phyloP scores from a whole-genome alignment of 2,113 vertebrate species.

The Bujurquina vittata region DNA sequence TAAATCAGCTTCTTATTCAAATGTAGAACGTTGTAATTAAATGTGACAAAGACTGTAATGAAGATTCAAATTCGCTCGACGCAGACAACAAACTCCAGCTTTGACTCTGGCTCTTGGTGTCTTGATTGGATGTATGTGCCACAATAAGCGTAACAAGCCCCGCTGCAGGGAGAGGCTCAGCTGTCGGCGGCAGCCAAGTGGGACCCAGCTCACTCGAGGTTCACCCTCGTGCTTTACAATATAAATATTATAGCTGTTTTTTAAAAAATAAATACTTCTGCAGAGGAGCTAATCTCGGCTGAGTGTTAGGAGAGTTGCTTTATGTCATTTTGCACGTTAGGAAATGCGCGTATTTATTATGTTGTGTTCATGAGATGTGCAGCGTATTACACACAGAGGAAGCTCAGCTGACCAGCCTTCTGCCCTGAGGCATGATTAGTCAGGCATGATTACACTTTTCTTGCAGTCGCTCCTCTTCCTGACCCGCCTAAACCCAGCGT shows the following conservation, averaged over 20 bases:
- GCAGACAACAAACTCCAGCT: background rate
- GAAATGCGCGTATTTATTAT: background rate
- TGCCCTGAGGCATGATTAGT: background rate
- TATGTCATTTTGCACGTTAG: background rate
- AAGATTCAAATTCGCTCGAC: slow-evolving; percentile 36
- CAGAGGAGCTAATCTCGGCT: background rate
- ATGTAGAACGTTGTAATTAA: background rate
- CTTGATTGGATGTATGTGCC: slow-evolving; percentile 14
- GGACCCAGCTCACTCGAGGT: slow-evolving; percentile 40
- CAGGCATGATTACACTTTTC: background rate
- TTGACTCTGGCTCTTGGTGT: slow-evolving; percentile 17
- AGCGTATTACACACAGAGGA: background rate
- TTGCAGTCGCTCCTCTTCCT: background rate
- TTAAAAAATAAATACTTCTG: background rate
- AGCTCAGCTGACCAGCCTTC: background rate
- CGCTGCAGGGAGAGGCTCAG: slow-evolving; percentile 42
- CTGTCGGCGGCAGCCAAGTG: slow-evolving; percentile 44
- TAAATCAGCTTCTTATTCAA: background rate
- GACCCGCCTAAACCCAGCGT: background rate
- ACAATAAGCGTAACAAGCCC: slow-evolving; percentile 63
- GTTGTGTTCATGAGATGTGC: background rate
- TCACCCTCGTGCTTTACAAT: slow-evolving; percentile 19
- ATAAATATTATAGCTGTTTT: slow-evolving; percentile 4
- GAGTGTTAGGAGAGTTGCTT: too few relatives aligned
- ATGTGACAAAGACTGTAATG: slow-evolving; percentile 21